Base-by-base conservation (phyloP, 1,140 invertebrate species). In the Drosophila elegans region DNA sequence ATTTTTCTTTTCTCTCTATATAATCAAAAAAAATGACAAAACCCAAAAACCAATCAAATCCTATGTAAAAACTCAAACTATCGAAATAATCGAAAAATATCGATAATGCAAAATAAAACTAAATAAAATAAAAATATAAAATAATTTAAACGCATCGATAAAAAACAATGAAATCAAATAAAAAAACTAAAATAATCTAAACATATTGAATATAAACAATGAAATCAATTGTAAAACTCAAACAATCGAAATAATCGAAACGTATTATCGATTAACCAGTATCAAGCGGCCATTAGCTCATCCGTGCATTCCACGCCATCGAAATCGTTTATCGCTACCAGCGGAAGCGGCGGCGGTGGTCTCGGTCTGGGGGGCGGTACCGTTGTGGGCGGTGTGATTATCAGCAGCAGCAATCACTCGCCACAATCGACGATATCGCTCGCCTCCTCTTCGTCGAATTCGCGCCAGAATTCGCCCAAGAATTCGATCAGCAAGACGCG, bases 301-400 rank as follows among this genome's bases (percentile, higher is more conserved):
- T 92, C 94, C 68, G 93, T 92, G 69, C 94, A 94, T 91, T 94
- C 94, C 86, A 94, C 94, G 56, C 94, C 94, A 46, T 94, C 94
- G 78, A 94, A 94, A 92, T 94, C 94, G 51, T 94, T 94, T 93
- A 91, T 92, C 61, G 89, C 80, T 69, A 88, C 74, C 69, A 84
- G 82, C 73, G 56, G 78, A 59, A 74, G 66, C 66, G 59, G 69
- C 59, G 75, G 66, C 66, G 59, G 69, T 55, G 75, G 79, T 52
- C 83, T 68, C 36, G 83, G 84, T 66, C 69, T 78, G 64, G 89
- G 84, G 53, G 88, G 89, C 69, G 77, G 84, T 76, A 89, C 77
- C 56, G 80, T 89, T 63, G 53, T 89, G 56, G 77, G 74, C 61
- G 67, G 83, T 38, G 72, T 88, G 62, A 80, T 88, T 77, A 83